These are phyloP conservation scores for Fringilla coelebs DNA, from an alignment of 2,797 vertebrate genomes.

Conservation along the genomic window DNA sequence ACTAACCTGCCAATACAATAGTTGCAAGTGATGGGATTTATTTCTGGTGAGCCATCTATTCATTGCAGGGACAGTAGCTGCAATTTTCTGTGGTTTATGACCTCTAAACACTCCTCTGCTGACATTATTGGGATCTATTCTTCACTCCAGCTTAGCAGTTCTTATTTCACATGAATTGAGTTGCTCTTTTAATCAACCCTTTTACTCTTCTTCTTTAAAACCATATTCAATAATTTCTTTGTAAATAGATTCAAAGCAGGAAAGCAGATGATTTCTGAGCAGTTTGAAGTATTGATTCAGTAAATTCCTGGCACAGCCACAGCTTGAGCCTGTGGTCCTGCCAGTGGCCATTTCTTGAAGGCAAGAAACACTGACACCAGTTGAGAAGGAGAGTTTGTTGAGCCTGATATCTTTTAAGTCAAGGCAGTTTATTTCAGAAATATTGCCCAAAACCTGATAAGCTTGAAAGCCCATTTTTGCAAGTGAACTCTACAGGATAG, in stretches of 20 bases:
- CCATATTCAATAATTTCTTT: background rate
- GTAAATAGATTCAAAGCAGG: background rate
- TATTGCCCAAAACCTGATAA: background rate
- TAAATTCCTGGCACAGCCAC: background rate
- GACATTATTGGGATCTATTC: background rate
- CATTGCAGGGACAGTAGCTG: background rate
- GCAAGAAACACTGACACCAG: background rate
- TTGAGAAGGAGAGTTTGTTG: background rate
- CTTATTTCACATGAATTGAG: background rate
- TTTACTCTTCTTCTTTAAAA: background rate
- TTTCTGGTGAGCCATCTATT: background rate
- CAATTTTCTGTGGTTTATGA: background rate
- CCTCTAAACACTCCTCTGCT: background rate
- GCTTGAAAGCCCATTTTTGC: background rate
- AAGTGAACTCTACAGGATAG: background rate
- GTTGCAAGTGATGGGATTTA: background rate
- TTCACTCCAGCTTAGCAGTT: background rate
- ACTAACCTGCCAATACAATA: background rate
- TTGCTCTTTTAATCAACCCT: background rate
- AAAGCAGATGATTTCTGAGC: conserved; percentile 6
- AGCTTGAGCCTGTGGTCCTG: background rate
- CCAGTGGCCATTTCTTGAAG: background rate
- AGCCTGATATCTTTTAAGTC: background rate
- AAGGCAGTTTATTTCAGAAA: background rate
- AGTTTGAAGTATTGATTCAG: background rate